These are phyloP conservation scores for human DNA, from an alignment of 2,113 vertebrate genomes.

Conservation along the genomic window DNA sequence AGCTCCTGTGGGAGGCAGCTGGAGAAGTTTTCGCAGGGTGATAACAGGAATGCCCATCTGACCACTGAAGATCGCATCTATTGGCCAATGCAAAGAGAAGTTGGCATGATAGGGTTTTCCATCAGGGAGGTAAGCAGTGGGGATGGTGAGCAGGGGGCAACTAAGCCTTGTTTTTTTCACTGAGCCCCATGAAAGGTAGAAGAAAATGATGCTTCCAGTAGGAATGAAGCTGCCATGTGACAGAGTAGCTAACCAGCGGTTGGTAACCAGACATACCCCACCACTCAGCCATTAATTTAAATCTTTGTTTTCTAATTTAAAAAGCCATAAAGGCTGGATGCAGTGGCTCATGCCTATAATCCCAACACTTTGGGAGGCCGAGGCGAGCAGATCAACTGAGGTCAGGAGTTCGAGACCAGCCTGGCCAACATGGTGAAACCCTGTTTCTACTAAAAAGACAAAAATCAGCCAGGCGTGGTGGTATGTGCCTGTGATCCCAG, in stretches of 20 bases:
- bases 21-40: background rate
- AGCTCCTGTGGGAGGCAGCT: background rate
- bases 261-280: background rate
- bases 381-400: background rate
- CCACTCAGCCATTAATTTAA: background rate
- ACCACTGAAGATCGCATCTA: background rate
- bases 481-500: background rate
- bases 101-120: background rate
- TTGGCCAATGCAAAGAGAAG: background rate
- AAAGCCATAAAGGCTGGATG: background rate
- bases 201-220: background rate
- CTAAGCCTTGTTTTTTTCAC: background rate
- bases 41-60: background rate
- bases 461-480: background rate
- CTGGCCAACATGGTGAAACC: background rate
- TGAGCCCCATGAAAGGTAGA: background rate
- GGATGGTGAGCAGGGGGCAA: background rate
- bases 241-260: background rate
- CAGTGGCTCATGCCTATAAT: background rate
- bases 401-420: background rate
- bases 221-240: background rate
- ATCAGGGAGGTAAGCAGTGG: background rate
- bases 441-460: background rate
- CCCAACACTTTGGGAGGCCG: background rate
- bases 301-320: slow-evolving; percentile 11